A percentile compares a stretch with the other conserved stretches of the same genome.
These are phyloP conservation scores for Lasioglossum malachurum DNA, from an alignment of 2,888 invertebrate species.

Conservation along the genomic window DNA sequence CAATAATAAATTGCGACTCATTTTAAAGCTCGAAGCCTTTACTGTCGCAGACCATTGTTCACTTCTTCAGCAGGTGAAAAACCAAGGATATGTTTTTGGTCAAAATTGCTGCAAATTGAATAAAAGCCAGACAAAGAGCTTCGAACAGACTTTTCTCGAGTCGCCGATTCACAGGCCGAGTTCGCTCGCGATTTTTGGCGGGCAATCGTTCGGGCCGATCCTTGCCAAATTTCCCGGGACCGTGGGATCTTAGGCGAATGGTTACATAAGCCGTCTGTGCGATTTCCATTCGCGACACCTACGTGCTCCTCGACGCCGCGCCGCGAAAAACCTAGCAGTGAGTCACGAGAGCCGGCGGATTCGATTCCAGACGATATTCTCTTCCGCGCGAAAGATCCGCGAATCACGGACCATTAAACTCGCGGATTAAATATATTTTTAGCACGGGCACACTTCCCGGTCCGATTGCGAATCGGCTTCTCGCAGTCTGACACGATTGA, in stretches of 20 bases:
- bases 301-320: neutral
- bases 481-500: neutral
- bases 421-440: constrained; percentile 2
- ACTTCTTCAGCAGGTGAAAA: too few species aligned
- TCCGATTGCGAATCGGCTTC: neutral
- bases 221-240: constrained; percentile 48
- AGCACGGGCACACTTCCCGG: neutral
- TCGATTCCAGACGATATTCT: neutral
- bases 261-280: constrained; percentile 27
- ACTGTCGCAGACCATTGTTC: too few species aligned
- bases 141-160: neutral
- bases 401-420: neutral
- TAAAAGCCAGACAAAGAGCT: neutral
- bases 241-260: neutral
- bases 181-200: constrained; percentile 46
- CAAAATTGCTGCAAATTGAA: too few species aligned
- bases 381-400: constrained; percentile 8
- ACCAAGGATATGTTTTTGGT: too few species aligned
- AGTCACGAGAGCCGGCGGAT: neutral
- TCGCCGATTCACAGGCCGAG: neutral
- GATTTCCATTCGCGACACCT: constrained; percentile 39
- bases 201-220: neutral
- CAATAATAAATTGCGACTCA: too few species aligned
- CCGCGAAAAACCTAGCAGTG: constrained; percentile 1
- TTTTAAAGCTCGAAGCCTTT: too few species aligned